Base-by-base conservation (phyloP, 2,888 invertebrate genomes). In the Drymonia ruficornis region DNA sequence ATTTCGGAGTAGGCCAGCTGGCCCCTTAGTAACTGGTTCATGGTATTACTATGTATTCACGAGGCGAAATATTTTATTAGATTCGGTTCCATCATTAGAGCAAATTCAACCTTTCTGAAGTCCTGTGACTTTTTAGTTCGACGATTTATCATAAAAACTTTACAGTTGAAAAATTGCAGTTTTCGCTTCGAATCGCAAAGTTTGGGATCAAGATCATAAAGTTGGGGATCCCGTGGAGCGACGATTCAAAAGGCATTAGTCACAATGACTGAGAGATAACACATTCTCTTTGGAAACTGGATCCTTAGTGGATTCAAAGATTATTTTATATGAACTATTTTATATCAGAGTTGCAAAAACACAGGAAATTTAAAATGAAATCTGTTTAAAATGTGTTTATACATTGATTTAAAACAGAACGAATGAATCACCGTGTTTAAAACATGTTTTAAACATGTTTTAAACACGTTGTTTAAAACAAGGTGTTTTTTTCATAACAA, bases 201-300 rank as follows among this genome's bases (percentile, higher is more conserved):
- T 43, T 84, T 86, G 55, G 69, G 67, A 86, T 83, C 78, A 71
- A 83, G 84, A 86, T 86, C 81, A 82, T 79, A 77, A 83, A 84
- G 80, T 86, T 84, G 62, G 71, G 56, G 74, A 79, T 81, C 73
- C 78, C 67, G 69, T 59, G 58, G 63, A 72, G 70, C 68, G 63
- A 71, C 67, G 72, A 83, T 80, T 79, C 78, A 65, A 74, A 78
- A 77, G 71, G 74, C 76, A 81, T 81, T 81, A 78, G 77, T 72
- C 63, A 66, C 69, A 78, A 78, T 74, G 75, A 75, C 73, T 63
- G 18, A 43, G 65, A 78, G 83, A 84, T 85, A 82, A 82, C 75
- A 77, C 73, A 81, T 83, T 81, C 76, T 74, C 72, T 81, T 81
- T 80, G 72, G 68, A 72, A 78, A 81, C 76, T 78, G 74, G 61